phyloP scores from a whole-genome alignment of 2,888 invertebrate genomes.

The Brachynemurus nebulosus region DNA sequence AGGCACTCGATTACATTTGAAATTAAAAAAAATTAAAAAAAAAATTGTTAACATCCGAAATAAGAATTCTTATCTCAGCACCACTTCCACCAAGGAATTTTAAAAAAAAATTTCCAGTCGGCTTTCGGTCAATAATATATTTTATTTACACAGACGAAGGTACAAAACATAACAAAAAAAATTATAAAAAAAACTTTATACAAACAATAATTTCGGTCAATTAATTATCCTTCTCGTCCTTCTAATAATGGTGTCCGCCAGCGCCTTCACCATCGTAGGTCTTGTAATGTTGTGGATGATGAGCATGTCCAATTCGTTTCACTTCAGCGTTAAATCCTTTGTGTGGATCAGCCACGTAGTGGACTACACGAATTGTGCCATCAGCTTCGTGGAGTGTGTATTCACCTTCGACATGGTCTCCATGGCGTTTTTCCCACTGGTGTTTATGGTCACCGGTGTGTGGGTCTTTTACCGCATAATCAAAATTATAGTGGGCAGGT shows the following conservation, averaged over 20 bases:
- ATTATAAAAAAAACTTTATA: too few species aligned
- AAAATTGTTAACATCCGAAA: too few species aligned
- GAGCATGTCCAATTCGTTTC: constrained; percentile 6
- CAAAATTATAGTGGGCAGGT: constrained; percentile 12
- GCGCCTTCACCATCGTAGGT: neutral
- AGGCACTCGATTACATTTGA: too few species aligned
- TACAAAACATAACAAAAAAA: too few species aligned
- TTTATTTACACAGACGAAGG: too few species aligned
- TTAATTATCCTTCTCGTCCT: too few species aligned
- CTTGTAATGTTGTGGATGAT: constrained; percentile 3
- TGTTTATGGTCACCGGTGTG: constrained; percentile 15
- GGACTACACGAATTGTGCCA: constrained; percentile 19
- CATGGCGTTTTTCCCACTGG: constrained; percentile 17
- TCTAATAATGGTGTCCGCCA: neutral
- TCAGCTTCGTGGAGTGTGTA: constrained; percentile 16
- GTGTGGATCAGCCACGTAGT: constrained; percentile 21
- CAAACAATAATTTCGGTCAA: too few species aligned
- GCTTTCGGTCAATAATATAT: too few species aligned
- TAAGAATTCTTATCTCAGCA: too few species aligned
- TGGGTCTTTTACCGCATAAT: constrained; percentile 15
- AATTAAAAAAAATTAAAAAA: too few species aligned
- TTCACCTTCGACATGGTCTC: constrained; percentile 17
- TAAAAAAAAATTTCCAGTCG: too few species aligned
- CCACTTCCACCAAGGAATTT: too few species aligned
- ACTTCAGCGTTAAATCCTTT: constrained; percentile 19